These are phyloP conservation scores for Exaiptasia diaphana DNA, from an alignment of 64 coral and sea anemone species.

Conservation along the genomic window DNA sequence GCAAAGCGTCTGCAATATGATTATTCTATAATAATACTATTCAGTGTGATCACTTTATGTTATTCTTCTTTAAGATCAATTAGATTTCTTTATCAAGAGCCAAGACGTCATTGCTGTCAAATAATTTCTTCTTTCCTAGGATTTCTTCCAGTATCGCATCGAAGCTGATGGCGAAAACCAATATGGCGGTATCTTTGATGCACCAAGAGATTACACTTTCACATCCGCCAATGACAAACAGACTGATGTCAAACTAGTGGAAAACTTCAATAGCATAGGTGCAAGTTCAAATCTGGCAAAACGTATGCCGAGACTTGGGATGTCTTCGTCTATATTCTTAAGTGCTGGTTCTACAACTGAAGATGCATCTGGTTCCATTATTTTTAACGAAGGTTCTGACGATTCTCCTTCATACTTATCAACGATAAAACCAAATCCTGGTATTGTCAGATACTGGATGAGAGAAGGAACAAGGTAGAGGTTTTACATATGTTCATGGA, in stretches of 20 bases:
- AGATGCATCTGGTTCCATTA: slow-evolving; percentile 56
- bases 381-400: slow-evolving; percentile 12
- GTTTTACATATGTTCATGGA: no score
- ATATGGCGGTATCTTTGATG: slow-evolving; percentile 80
- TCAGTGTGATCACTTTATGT: not conserved
- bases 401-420: slow-evolving; percentile 23
- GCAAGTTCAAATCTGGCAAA: slow-evolving; percentile 27
- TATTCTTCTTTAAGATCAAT: not conserved
- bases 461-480: slow-evolving; percentile 69
- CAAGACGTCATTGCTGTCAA: not conserved
- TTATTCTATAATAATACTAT: no score
- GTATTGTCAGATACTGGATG: slow-evolving; percentile 70
- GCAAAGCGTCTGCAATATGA: no score
- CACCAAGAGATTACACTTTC: slow-evolving; percentile 55
- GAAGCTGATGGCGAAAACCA: slow-evolving; percentile 60
- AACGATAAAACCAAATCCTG: slow-evolving; percentile 14
- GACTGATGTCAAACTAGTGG: slow-evolving; percentile 51
- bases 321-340: slow-evolving; percentile 35
- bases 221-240: slow-evolving; percentile 54
- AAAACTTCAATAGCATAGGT: slow-evolving; percentile 55
- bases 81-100: not conserved
- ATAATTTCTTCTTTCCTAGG: not conserved
- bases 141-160: slow-evolving; percentile 71
- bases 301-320: slow-evolving; percentile 66
- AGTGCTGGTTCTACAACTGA: slow-evolving; percentile 25